These are phyloP conservation scores for Himalopsyche phryganea DNA, from an alignment of 1,140 invertebrate genomes.

Conservation along the genomic window DNA sequence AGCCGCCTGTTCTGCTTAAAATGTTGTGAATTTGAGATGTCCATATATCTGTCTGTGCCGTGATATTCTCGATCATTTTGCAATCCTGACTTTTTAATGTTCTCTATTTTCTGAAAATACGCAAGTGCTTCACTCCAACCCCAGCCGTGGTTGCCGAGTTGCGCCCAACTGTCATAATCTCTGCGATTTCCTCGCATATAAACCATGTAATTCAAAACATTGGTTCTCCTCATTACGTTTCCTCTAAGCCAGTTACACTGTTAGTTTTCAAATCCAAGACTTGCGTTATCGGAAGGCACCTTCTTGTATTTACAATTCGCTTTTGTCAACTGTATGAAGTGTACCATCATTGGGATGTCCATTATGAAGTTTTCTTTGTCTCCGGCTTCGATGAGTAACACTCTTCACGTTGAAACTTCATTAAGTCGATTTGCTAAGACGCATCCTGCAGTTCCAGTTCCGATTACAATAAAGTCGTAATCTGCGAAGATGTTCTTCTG, in stretches of 20 bases:
- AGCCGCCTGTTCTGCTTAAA: too few relatives aligned
- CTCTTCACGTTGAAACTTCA: slow-evolving; percentile 48
- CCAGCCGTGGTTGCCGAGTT: slow-evolving; percentile 77
- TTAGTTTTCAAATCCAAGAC: slow-evolving; percentile 55
- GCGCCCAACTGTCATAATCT: slow-evolving; percentile 79
- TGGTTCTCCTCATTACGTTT: slow-evolving; percentile 80
- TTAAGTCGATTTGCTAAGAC: slow-evolving; percentile 62
- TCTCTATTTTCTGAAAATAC: slow-evolving; percentile 78
- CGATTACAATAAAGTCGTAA: slow-evolving; percentile 66
- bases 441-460: slow-evolving; percentile 71
- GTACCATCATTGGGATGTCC: slow-evolving; percentile 64
- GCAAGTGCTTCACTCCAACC: slow-evolving; percentile 75
- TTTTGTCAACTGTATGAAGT: slow-evolving; percentile 58
- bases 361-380: slow-evolving; percentile 58
- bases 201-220: slow-evolving; percentile 88
- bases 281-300: slow-evolving; percentile 53
- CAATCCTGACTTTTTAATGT: slow-evolving; percentile 38
- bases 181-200: slow-evolving; percentile 73
- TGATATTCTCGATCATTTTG: slow-evolving; percentile 44
- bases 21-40: slow-evolving; percentile 59
- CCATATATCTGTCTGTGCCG: slow-evolving; percentile 51
- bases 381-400: slow-evolving; percentile 69
- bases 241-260: slow-evolving; percentile 70
- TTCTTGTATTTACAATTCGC: slow-evolving; percentile 67
- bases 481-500: slow-evolving; percentile 37